phyloP scores from a whole-genome alignment of 1,140 invertebrate species.

The Drosophila burlai region DNA sequence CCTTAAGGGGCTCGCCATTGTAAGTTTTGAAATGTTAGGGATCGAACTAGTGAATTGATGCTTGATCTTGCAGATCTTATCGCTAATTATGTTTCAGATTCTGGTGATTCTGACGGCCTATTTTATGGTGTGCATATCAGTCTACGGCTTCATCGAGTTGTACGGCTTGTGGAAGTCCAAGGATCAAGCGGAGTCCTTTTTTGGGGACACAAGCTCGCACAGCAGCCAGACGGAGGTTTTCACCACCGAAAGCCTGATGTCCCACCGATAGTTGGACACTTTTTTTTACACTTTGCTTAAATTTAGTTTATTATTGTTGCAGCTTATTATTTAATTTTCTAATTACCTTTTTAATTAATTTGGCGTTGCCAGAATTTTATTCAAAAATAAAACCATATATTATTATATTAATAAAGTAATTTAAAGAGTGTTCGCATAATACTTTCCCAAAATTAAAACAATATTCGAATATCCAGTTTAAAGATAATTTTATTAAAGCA shows the following conservation, averaged over 20 bases:
- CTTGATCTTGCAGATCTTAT: constrained; percentile 58
- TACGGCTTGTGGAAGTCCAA: constrained; percentile 8
- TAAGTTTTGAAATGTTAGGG: constrained; percentile 50
- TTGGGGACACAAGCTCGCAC: constrained; percentile 27
- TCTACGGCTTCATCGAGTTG: constrained; percentile 48
- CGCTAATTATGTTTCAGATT: constrained; percentile 69
- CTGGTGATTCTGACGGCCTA: constrained; percentile 37
- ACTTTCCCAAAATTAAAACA: no score
- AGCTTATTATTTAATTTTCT: neutral
- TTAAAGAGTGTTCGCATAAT: no score
- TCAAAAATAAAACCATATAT: neutral
- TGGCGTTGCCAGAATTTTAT: neutral
- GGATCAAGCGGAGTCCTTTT: neutral
- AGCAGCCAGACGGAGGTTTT: constrained; percentile 5
- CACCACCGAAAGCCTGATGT: constrained; percentile 65
- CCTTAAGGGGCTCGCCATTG: constrained; percentile 31
- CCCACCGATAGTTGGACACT: constrained; percentile 25
- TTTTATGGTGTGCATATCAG: constrained; percentile 28
- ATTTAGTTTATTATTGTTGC: neutral
- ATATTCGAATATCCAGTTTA: constrained; percentile 2
- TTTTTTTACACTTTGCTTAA: neutral
- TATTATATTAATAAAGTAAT: no score
- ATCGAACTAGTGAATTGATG: constrained; percentile 4
- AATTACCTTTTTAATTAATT: neutral
- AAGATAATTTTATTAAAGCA: constrained; percentile 52